Conservation (phyloP, 35 echinoderm and acorn worm species). For the Diadema setosum region DNA sequence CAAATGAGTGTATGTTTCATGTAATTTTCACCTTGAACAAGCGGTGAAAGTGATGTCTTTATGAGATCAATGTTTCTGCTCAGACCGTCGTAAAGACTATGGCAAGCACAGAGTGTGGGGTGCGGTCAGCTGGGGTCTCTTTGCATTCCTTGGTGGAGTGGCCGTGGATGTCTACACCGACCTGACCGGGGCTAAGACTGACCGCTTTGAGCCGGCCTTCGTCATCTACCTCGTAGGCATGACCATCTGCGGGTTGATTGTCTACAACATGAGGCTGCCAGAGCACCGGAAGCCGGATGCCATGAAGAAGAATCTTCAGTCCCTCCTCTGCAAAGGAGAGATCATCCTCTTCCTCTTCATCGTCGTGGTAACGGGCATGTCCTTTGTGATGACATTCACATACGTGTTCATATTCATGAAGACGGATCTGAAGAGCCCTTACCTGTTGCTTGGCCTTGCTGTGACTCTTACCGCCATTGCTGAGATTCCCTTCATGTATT, state of each 20-base stretch:
- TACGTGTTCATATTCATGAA: slow-evolving; percentile 64
- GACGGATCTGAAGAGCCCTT: slow-evolving; percentile 52
- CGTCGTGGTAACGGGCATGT: slow-evolving; percentile 61
- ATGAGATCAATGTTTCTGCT: too few species aligned
- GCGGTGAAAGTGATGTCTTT: too few species aligned
- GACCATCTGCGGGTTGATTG: background rate
- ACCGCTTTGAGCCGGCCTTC: slow-evolving; percentile 44
- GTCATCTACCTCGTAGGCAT: slow-evolving; percentile 31
- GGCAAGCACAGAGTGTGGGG: slow-evolving; percentile 63
- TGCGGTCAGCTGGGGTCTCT: slow-evolving; percentile 41
- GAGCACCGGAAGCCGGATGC: slow-evolving; percentile 18
- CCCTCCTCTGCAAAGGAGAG: slow-evolving; percentile 33
- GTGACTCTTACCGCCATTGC: slow-evolving; percentile 41
- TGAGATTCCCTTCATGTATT: slow-evolving; percentile 75
- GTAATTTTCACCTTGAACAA: too few species aligned
- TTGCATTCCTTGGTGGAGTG: slow-evolving; percentile 27
- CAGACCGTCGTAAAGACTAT: slow-evolving; percentile 8
- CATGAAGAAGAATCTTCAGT: slow-evolving; percentile 4
- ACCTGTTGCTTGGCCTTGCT: slow-evolving; percentile 56
- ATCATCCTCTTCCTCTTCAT: slow-evolving; percentile 48
- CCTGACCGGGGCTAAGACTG: background rate
- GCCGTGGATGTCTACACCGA: slow-evolving; percentile 14
- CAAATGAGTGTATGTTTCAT: too few species aligned
- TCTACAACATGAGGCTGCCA: background rate
- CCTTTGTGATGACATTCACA: slow-evolving; percentile 37